phyloP scores from a whole-genome alignment of 1,140 invertebrate genomes.

The Portunus trituberculatus region DNA sequence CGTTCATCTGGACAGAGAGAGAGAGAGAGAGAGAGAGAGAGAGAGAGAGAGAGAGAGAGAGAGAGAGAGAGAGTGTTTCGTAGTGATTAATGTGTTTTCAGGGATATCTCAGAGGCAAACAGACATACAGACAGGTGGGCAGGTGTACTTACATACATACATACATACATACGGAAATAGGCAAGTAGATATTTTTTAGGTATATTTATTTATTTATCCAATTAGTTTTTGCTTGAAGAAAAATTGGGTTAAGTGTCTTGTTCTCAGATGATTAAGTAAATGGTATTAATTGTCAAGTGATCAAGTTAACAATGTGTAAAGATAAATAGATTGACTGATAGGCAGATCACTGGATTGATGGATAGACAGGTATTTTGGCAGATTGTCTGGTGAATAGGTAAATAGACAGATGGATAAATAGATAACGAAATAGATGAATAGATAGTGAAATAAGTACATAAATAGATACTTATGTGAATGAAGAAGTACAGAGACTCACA shows the following conservation, averaged over 20 bases:
- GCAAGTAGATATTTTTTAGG: too few relatives aligned
- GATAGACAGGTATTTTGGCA: too few relatives aligned
- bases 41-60: neutral
- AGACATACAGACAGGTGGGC: neutral
- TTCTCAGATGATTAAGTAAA: too few relatives aligned
- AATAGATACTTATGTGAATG: conserved; percentile 29
- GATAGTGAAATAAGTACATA: neutral
- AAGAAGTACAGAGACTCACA: too few relatives aligned
- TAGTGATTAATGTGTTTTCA: too few relatives aligned
- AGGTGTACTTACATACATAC: neutral
- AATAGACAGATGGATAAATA: neutral
- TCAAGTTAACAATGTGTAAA: too few relatives aligned
- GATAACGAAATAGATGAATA: conserved; percentile 16
- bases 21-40: conserved; percentile 18
- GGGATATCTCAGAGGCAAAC: neutral
- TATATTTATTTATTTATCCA: too few relatives aligned
- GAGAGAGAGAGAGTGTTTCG: neutral
- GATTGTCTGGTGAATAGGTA: neutral
- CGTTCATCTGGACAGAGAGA: neutral
- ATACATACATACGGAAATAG: conserved; percentile 29
- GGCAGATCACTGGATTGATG: too few relatives aligned
- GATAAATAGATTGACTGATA: neutral
- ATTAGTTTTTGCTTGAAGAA: too few relatives aligned
- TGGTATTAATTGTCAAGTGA: too few relatives aligned
- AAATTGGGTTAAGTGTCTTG: too few relatives aligned